Evolutionary conservation across 2,113 vertebrate species (phyloP), one percentile per base, ranked within the genome.

Genomic region (Rhabdomys dilectus): DNA sequence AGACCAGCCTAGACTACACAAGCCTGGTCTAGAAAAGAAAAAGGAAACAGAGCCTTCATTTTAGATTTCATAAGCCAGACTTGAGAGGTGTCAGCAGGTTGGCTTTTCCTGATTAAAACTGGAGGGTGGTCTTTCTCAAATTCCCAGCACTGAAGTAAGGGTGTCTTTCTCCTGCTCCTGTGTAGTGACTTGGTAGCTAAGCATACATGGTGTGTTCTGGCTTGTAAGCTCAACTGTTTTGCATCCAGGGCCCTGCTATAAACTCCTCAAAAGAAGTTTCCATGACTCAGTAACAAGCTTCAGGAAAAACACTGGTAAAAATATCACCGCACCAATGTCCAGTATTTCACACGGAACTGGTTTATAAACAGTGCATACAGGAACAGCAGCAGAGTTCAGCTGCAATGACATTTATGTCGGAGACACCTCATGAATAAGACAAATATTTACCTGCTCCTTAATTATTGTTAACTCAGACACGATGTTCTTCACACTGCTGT

Each of bases 391-490:
- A 24, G 21, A 76, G 81, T 7, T 89, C 34, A 58, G 3, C 72
- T 21, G 51, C 5, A 17, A 56, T 70, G 34, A 56, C 15, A 53
- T 72, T 85, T 66, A 93, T 77, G 92, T 82, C 89, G 58, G 60
- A 89, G 91, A 39, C 21, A 62, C 22, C 39, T 81, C 81, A 91
- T 39, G 68, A 95, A 94, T 17, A 93, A 94, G 21, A 81, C 92
- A 88, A 80, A 51, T 24, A 82, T 22, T 92, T 97, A 99, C 99
- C 98, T 99, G 99, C 92, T 99, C 99, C 98, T 99, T 99, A 98
- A 99, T 99, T 97, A 99, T 99, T 1, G 99, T 98, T 90, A 99
- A 98, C 97, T 99, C 99, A 19, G 99, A 99, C 91, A 99, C 99
- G 87, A 99, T 99, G 87, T 98, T 99, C 97, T 99, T 99, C n/a